These are phyloP conservation scores for Plagodis dolabraria DNA, from an alignment of 2,888 invertebrate genomes.

Conservation along the genomic window DNA sequence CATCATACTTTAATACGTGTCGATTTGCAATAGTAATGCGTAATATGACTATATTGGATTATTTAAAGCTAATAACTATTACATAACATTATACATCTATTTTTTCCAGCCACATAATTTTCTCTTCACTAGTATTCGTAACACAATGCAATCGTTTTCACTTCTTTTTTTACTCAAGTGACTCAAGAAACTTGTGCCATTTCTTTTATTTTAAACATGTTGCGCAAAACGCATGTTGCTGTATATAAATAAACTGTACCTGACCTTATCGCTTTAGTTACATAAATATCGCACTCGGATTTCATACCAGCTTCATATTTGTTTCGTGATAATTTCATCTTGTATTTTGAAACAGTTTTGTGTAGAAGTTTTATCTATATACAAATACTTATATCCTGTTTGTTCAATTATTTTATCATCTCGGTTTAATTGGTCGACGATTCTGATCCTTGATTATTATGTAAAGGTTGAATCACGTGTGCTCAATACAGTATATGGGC, in stretches of 20 bases:
- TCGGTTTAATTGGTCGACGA: background rate
- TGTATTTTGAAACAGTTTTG: conserved; percentile 7
- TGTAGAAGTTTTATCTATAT: background rate
- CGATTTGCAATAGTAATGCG: conserved; percentile 7
- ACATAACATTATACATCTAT: conserved; percentile 6
- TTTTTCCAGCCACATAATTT: conserved; percentile 23
- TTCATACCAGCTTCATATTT: conserved; percentile 35
- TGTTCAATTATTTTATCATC: background rate
- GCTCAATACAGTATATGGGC: conserved; percentile 46
- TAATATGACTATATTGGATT: conserved; percentile 2
- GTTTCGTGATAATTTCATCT: conserved; percentile 24
- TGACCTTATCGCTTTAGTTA: conserved; percentile 54
- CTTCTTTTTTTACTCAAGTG: conserved; percentile 34
- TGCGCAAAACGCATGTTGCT: conserved; percentile 40
- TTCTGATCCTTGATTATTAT: conserved; percentile 23
- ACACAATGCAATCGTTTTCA: conserved; percentile 23
- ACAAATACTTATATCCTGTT: too few species aligned
- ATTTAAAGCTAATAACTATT: conserved; percentile 10
- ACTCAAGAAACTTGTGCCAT: conserved; percentile 36
- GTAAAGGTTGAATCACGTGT: conserved; percentile 35
- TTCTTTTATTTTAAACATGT: conserved; percentile 39
- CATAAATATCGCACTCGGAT: conserved; percentile 49
- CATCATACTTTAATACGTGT: background rate
- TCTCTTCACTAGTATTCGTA: conserved; percentile 19
- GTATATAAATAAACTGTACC: conserved; percentile 45